Conservation (phyloP, 2,888 invertebrate species). For the Spilarctia lutea region DNA sequence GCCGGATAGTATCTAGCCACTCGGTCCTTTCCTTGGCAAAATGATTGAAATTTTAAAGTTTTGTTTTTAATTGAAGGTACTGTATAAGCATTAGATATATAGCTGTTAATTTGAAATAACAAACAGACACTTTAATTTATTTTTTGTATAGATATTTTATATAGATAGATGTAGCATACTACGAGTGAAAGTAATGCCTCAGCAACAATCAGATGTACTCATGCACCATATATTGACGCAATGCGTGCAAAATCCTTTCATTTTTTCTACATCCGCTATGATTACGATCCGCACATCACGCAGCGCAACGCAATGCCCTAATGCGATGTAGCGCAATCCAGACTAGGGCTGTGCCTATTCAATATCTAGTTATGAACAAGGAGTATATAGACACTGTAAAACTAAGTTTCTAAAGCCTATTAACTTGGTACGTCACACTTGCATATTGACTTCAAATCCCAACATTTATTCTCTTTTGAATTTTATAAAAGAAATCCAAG, state of each 20-base stretch:
- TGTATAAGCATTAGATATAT: too few relatives aligned
- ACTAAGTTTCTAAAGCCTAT: not conserved
- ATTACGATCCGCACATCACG: constrained; percentile 46
- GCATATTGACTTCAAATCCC: not conserved
- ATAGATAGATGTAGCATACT: not conserved
- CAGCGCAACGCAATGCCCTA: constrained; percentile 32
- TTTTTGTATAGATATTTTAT: too few relatives aligned
- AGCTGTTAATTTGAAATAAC: too few relatives aligned
- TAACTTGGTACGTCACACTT: not conserved
- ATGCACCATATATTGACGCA: constrained; percentile 15
- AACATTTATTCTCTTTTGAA: too few relatives aligned
- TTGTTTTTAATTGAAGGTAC: too few relatives aligned
- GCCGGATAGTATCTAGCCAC: too few relatives aligned
- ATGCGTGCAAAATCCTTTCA: constrained; percentile 43
- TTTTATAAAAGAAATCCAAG: too few relatives aligned
- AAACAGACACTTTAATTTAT: too few relatives aligned
- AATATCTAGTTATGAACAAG: not conserved
- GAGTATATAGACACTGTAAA: not conserved
- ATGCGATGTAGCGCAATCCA: constrained; percentile 30
- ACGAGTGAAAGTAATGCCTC: not conserved
- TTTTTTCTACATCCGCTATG: constrained; percentile 37
- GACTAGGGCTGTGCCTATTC: constrained; percentile 31
- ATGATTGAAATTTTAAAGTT: too few relatives aligned
- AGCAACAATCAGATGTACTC: not conserved
- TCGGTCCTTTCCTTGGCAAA: too few relatives aligned